Percentiles rank a stretch among this genome's conserved stretches.
Conservation (phyloP, 2,888 invertebrate genomes). For the Hipparchia sbordonii region DNA sequence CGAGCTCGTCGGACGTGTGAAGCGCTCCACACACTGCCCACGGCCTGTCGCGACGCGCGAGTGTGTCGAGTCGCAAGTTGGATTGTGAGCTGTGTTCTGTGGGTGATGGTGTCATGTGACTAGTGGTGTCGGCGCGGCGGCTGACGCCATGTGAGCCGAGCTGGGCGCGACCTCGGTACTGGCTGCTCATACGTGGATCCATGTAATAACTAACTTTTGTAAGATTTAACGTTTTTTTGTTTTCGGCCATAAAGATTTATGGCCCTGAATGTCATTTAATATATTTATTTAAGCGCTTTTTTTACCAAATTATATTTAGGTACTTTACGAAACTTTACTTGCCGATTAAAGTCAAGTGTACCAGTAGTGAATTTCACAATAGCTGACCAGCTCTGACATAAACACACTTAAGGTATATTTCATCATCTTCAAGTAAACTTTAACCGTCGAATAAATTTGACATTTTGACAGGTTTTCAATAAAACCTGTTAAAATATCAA, state of each 20-base stretch:
- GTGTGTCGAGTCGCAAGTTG: constrained; percentile 1
- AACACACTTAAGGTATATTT: no score
- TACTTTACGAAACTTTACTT: no score
- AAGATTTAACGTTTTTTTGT: no score
- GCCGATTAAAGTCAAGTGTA: no score
- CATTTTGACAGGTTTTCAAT: no score
- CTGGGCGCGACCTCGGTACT: background rate
- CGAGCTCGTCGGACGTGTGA: background rate
- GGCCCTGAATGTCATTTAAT: background rate
- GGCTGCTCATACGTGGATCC: background rate
- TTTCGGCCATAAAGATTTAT: no score
- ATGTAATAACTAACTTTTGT: background rate
- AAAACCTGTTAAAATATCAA: no score
- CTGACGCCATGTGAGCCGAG: constrained; percentile 9
- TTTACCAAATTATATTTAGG: no score
- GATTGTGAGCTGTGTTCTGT: background rate
- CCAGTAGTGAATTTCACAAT: background rate
- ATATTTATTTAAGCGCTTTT: no score
- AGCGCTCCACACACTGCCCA: background rate
- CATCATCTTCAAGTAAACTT: no score
- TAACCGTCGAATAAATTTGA: no score
- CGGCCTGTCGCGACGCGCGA: background rate
- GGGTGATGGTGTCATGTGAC: background rate
- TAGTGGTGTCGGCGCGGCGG: background rate
- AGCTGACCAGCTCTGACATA: no score